A percentile compares a stretch with the other conserved stretches of the same genome.
These are phyloP conservation scores for Caenorhabditis drosophilae DNA, from an alignment of 2,888 invertebrate genomes.

Conservation along the genomic window DNA sequence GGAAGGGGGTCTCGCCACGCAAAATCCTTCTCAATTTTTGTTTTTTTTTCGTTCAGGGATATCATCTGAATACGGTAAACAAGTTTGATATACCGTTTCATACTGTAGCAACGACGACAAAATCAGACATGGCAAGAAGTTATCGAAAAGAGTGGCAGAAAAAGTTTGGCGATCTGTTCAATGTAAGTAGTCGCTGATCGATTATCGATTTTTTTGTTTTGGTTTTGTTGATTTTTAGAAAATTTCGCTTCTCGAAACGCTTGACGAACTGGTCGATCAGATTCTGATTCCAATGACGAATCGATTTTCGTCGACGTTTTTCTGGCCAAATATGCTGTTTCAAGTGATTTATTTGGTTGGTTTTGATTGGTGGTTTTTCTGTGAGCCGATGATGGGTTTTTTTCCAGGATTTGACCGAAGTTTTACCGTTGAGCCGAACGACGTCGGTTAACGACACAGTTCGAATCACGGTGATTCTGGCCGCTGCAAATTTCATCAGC, in stretches of 20 bases:
- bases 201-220: not conserved
- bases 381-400: slow-evolving; percentile 6
- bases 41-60: too few species aligned
- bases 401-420: slow-evolving; percentile 21
- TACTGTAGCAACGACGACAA: slow-evolving; percentile 9
- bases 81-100: slow-evolving; percentile 35
- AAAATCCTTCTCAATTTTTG: too few species aligned
- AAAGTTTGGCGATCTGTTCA: slow-evolving; percentile 24
- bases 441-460: slow-evolving; percentile 27
- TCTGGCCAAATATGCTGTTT: slow-evolving; percentile 23
- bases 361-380: slow-evolving; percentile 26
- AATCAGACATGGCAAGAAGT: slow-evolving; percentile 20
- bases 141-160: slow-evolving; percentile 25
- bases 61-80: slow-evolving; percentile 28
- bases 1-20: not conserved
- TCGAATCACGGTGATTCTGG: slow-evolving; percentile 21
- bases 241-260: slow-evolving; percentile 22
- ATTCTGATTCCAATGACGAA: slow-evolving; percentile 16
- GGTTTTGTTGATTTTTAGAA: slow-evolving; percentile 20
- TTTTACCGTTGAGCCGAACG: slow-evolving; percentile 20
- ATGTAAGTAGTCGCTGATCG: slow-evolving; percentile 9
- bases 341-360: slow-evolving; percentile 24
- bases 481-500: slow-evolving; percentile 24
- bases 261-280: slow-evolving; percentile 27
- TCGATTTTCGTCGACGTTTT: slow-evolving; percentile 13